Base-by-base conservation (phyloP, 1,140 invertebrate species). In the Mizuhopecten yessoensis region DNA sequence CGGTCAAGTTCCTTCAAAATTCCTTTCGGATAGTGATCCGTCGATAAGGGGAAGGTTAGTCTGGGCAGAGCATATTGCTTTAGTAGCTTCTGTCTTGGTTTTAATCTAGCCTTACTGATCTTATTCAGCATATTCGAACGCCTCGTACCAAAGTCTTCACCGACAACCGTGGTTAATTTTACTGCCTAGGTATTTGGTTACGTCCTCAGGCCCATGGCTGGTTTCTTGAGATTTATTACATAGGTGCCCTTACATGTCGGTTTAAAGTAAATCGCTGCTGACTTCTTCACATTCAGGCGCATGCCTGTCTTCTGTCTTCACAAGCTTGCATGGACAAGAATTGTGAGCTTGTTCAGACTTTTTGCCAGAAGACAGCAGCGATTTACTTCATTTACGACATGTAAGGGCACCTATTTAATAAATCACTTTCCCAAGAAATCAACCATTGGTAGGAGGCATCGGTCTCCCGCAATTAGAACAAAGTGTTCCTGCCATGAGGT, bases 111-210 rank as follows among this genome's bases (percentile, higher is more conserved):
- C 57, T 75, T 75, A 29, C 75, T 34, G 11, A 90, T 88, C 7
- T 36, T 33, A 9, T n/a, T 34, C 34, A 86, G 23, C 89, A 90
- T 90, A n/a, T 42, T 34, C 36, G 34, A 10, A 5, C 86, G 33
- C 10, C 86, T 20, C 5, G 20, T 29, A 2, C 33, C 89, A 11
- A 90, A 2, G 23, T 86, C 29, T 36, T 42, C 87, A 0, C 91
- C 39, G 0, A 87, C n/a, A 20, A 87, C 87, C 17, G 86, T 89
- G 87, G 17, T 75, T 88, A 23, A 93, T 89, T 3, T 87, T 89
- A 0, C 34, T 33, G 0, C 93, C 93, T 11, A 92, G 89, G 36
- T 93, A 93, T n/a, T 90, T 91, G n/a, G 34, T 87, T 33, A 15
- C 15, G 0, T 87, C 45, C 5, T 36, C 88, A 0, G 91, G 89